Evolutionary conservation across 2,113 vertebrate genomes (phyloP).

Genomic region (Notothenia rossii): DNA sequence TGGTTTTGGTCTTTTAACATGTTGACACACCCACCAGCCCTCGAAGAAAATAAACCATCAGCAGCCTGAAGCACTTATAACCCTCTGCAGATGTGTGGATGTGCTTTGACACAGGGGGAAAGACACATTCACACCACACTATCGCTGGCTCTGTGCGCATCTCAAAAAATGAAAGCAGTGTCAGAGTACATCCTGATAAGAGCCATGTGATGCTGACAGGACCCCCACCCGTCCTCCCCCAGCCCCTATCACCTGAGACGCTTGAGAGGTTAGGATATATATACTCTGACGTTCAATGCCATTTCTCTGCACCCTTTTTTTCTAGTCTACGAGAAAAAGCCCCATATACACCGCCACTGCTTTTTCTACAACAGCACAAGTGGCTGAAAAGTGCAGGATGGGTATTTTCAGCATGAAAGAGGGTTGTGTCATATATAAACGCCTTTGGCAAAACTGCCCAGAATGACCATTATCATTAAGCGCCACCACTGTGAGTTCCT

Average conservation of each 20-base stretch:
- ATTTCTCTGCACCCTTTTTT: slow-evolving; percentile 23
- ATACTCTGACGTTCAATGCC: slow-evolving; percentile 16
- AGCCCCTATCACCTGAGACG: slow-evolving; percentile 36
- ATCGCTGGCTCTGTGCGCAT: slow-evolving; percentile 37
- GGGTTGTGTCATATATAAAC: slow-evolving; percentile 57
- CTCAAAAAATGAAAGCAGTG: slow-evolving; percentile 54
- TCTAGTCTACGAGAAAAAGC: slow-evolving; percentile 3
- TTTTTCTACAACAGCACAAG: slow-evolving; percentile 43
- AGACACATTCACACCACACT: slow-evolving; percentile 27
- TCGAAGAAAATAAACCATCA: neutral
- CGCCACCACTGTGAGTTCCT: slow-evolving; percentile 58
- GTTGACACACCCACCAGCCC: neutral
- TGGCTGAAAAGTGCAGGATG: slow-evolving; percentile 48
- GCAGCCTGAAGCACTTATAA: slow-evolving; percentile 16
- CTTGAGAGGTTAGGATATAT: slow-evolving; percentile 31
- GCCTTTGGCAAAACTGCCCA: slow-evolving; percentile 62
- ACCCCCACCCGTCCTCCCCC: slow-evolving; percentile 12
- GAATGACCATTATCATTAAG: slow-evolving; percentile 80
- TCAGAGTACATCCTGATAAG: slow-evolving; percentile 52
- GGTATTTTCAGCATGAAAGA: slow-evolving; percentile 57
- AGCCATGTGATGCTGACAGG: slow-evolving; percentile 48
- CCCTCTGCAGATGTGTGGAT: slow-evolving; percentile 34
- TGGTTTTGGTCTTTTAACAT: neutral
- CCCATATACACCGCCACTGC: slow-evolving; percentile 6
- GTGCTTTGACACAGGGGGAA: slow-evolving; percentile 18